A percentile compares a stretch with the other conserved stretches of the same genome.
These are phyloP conservation scores for Calliphora vomitoria DNA, from an alignment of 2,888 invertebrate genomes.

Conservation along the genomic window DNA sequence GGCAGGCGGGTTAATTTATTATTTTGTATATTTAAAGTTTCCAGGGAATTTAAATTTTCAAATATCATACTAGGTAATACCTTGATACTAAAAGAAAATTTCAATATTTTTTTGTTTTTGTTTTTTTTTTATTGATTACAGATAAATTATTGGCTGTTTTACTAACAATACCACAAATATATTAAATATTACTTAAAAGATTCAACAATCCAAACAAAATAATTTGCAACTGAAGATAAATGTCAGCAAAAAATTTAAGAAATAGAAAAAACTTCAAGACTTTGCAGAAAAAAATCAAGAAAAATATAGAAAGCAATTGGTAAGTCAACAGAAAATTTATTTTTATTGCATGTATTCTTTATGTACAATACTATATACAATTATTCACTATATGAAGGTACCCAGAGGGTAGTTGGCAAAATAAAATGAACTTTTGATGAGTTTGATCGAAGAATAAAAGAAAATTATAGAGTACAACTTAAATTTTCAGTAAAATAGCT, in stretches of 20 bases:
- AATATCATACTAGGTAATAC: constrained; percentile 93
- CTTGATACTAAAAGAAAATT: constrained; percentile 88
- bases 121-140: constrained; percentile 33
- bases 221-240: background rate
- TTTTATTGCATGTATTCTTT: no score
- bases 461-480: no score
- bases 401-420: no score
- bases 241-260: background rate
- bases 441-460: no score
- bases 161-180: background rate
- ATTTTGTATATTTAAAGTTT: constrained; percentile 94
- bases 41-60: constrained; percentile 94
- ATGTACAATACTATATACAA: no score
- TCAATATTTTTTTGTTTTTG: constrained; percentile 48
- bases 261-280: background rate
- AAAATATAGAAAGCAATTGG: no score
- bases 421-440: no score
- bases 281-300: background rate
- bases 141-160: constrained; percentile 27
- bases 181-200: background rate
- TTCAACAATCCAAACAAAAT: background rate
- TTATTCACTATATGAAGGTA: no score
- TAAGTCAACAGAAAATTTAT: no score
- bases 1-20: constrained; percentile 93
- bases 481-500: no score